These are phyloP conservation scores for Oxygymnocypris stewartii DNA, from an alignment of 2,113 vertebrate species.

Conservation along the genomic window DNA sequence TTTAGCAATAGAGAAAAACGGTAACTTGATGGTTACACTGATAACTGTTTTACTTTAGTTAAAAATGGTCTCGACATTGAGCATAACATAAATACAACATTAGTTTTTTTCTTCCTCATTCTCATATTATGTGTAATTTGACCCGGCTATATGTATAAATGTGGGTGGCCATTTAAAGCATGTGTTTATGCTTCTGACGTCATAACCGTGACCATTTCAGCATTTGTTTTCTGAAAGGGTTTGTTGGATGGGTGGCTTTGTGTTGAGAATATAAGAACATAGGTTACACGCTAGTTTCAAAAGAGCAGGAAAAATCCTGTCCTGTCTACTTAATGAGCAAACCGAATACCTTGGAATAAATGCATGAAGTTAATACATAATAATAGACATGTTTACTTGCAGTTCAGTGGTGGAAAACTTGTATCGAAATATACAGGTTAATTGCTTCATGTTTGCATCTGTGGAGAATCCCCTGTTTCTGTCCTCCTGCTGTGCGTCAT, in stretches of 20 bases:
- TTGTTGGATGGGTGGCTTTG: background rate
- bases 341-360: background rate
- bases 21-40: background rate
- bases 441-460: background rate
- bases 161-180: background rate
- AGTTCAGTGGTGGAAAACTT: background rate
- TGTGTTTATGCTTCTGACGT: background rate
- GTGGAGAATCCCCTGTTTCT: background rate
- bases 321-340: background rate
- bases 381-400: background rate
- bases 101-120: background rate
- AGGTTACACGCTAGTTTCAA: background rate
- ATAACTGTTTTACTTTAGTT: background rate
- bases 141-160: background rate
- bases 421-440: background rate
- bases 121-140: background rate
- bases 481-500: slow-evolving; percentile 6
- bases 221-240: background rate
- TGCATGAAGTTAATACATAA: background rate
- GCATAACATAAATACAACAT: background rate
- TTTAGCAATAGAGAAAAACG: no score
- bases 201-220: background rate
- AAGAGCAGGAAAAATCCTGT: background rate
- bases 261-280: background rate
- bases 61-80: background rate